Percentiles rank a stretch among this genome's conserved stretches.
Conservation (phyloP, 1,140 invertebrate species). For the Solenopsis invicta region DNA sequence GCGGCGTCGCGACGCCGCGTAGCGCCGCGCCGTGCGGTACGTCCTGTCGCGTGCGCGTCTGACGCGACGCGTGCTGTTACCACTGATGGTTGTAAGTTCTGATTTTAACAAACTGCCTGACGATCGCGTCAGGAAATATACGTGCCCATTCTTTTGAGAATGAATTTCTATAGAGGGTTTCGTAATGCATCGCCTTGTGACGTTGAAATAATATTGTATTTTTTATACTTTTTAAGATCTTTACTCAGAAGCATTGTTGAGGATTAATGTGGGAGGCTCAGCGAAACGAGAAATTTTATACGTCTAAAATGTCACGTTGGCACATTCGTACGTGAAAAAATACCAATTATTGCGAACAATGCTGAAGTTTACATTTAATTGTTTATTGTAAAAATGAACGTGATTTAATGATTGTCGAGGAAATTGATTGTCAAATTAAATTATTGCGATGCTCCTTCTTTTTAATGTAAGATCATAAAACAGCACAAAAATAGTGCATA, state of each 20-base stretch:
- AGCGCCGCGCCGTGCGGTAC: not conserved
- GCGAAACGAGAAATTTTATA: not conserved
- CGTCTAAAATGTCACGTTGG: not conserved
- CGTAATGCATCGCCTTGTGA: not conserved
- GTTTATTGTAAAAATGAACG: not conserved
- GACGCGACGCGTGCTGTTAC: conserved; percentile 23
- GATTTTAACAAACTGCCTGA: not conserved
- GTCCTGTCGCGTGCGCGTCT: conserved; percentile 48
- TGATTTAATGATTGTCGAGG: not conserved
- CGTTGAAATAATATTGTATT: not conserved
- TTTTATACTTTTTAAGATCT: not conserved
- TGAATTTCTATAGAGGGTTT: not conserved
- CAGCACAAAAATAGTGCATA: not conserved
- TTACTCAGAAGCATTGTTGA: not conserved
- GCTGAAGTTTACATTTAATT: not conserved
- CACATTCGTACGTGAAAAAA: not conserved
- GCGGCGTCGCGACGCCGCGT: conserved; percentile 1
- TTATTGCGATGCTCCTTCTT: not conserved
- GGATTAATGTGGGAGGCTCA: not conserved
- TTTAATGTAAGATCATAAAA: conserved; percentile 8
- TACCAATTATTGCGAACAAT: not conserved
- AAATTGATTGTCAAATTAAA: not conserved
- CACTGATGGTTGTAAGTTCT: conserved; percentile 18
- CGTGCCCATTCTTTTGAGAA: not conserved
- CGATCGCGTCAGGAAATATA: not conserved